Base-by-base conservation (phyloP, 1,140 invertebrate species). In the Ylistrum balloti region DNA sequence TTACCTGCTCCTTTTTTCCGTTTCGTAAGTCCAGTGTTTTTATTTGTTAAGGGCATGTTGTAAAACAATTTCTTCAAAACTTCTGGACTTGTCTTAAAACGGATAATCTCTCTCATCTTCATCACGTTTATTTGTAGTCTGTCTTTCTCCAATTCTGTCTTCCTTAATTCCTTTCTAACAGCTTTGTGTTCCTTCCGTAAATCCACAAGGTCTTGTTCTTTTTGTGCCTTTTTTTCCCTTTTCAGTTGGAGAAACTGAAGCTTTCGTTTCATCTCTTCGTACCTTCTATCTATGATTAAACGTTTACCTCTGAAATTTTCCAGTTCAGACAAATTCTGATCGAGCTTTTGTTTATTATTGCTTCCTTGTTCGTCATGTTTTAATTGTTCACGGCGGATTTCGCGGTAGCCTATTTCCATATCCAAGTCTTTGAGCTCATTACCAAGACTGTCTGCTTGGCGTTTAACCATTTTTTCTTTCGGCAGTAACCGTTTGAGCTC, bases 11-110 rank as follows among this genome's bases (percentile, higher is more conserved):
- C 45, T 32, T 91, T 89, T 85, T 35, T 87, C 34, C 87, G 17
- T 33, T 48, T 86, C 7, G 41, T 45, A n/a, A 22, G 35, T 0
- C 28, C 86, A 28, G 34, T 34, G 33, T 90, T 88, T 56, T 91
- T 93, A 20, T 88, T 86, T n/a, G 90, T 87, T 0, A 94, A 38
- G 13, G 94, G 94, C 86, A 95, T 88, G 33, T 93, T 92, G 48
- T 94, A 93, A 88, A 95, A 95, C 33, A 95, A 94, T 88, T 95
- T 95, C 86, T 94, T 94, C 17, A 94, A 88, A 33, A 93, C 91
- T 33, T 94, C 94, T 7, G 91, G 90, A 45, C 92, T 93, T 5
- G 92, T 93, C 91, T 95, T 95, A 33, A 93, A 91, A 0, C 91
- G 86, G 41, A 94, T 92, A 32, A 95, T 94, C 86, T 94, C 92